Evolutionary conservation across 2,113 vertebrate genomes (phyloP), one percentile per base, ranked within the genome.

Genomic region (Etia nguti): DNA sequence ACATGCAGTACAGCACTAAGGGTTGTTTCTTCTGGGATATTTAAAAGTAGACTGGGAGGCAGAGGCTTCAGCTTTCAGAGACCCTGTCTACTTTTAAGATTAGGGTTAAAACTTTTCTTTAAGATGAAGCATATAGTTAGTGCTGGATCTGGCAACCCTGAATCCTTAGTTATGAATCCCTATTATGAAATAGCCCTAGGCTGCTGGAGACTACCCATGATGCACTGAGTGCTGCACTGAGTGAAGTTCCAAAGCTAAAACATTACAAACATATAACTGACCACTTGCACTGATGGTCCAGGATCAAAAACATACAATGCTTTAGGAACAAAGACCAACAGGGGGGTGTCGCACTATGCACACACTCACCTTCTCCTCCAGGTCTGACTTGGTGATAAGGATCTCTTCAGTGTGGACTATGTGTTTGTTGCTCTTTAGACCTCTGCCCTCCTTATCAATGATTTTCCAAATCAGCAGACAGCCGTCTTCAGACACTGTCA

Each of bases 381-480:
- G 95, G 89, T 99, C 97, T 54, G 97, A 96, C 94, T 94, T 99
- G 84, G 97, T 98, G 89, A 98, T 96, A 5, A 99, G 96, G 60
- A 98, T 98, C 92, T 99, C 98, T 62, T 99, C 97, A 4, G 97
- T 96, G 91, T 97, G 97, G 80, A 94, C 84, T 20, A 96, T 85
- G 60, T 97, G 96, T 89, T 96, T 96, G 84, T 96, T 95, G 81
- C 92, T 89, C 94, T 97, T 97, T 92, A 97, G 89, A 24, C 94
- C 94, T 13, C 94, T 94, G 10, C 96, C 95, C 13, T 97, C 97
- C 91, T 98, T 97, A 89, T 99, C 97, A 15, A 94, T 95, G 68
- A 99, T 96, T 90, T 96, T 98, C 97, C 98, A 99, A 88, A 98
- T 94, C 84, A 98, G 91, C 84, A 99, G 70, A 87, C 97, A 98